A percentile compares a stretch with the other conserved stretches of the same genome.
phyloP scores from a whole-genome alignment of 2,113 vertebrate species.

The Heterocephalus glaber region DNA sequence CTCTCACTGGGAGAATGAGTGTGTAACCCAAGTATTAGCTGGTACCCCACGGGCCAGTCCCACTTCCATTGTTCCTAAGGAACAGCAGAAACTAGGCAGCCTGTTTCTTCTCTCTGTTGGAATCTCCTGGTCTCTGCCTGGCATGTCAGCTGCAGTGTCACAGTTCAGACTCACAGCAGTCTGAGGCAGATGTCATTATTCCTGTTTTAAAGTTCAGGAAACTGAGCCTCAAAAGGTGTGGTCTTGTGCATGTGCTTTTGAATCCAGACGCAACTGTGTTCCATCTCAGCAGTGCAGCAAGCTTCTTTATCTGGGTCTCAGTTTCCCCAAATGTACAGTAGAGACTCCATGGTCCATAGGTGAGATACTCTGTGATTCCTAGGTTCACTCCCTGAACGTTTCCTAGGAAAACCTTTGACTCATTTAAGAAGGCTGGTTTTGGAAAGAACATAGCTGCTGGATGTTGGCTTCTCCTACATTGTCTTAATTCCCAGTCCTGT shows the following conservation, averaged over 20 bases:
- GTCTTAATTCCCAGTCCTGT: too few species aligned
- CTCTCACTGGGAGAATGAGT: not conserved
- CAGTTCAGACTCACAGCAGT: not conserved
- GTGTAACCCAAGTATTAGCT: not conserved
- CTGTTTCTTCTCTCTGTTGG: not conserved
- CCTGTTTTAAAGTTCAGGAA: not conserved
- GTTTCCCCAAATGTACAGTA: not conserved
- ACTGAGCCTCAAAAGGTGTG: not conserved
- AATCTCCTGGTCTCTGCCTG: not conserved
- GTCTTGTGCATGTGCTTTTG: not conserved
- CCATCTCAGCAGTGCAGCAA: not conserved
- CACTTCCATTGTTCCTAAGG: fast-evolving
- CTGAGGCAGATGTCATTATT: not conserved
- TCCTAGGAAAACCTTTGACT: not conserved
- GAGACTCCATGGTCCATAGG: not conserved
- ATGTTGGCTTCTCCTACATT: fast-evolving
- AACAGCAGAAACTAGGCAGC: not conserved
- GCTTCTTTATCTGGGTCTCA: not conserved
- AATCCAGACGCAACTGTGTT: not conserved
- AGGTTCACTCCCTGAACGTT: not conserved
- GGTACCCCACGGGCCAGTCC: not conserved
- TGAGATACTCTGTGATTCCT: not conserved
- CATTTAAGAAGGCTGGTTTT: not conserved
- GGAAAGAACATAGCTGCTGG: not conserved
- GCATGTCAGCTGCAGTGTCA: not conserved